Base-by-base conservation (phyloP, 2,797 vertebrate genomes). In the Scleropages formosus region DNA sequence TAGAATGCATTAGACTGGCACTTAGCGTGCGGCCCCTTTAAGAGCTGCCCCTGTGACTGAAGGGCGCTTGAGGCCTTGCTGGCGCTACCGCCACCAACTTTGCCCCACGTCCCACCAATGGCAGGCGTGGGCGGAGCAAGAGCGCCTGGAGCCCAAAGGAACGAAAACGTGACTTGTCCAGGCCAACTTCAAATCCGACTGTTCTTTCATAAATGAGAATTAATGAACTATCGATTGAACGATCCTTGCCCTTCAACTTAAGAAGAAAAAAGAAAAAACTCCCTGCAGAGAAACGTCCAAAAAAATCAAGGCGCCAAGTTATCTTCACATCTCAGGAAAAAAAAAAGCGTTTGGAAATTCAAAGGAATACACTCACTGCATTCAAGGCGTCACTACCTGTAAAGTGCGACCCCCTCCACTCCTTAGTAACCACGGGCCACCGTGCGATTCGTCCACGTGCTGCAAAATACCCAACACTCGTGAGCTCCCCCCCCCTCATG, bases 141-240 rank as follows among this genome's bases (percentile, higher is more conserved):
- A 27, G 18, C 4, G 15, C 24, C 49, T 27, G 24, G 56, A 69
- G 53, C 26, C 26, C 49, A 62, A 68, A 56, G 74, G 44, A 51
- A 60, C 44, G 62, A 53, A 77, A 75, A 62, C 73, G 78, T 81
- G 80, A 78, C 66, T 77, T 65, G 9, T 31, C 47, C 31, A 68
- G 60, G 24, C 65, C 15, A 75, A 20, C 11, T 8, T 1, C 20
- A 31, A 16, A 22, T 31, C 63, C 39, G 10, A n/a, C n/a, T n/a
- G 61, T 26, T 15, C 13, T 16, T 26, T 16, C 71, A 58, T 71
- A 51, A 71, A 71, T 58, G 24, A 58, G n/a, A 11, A 51, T 51
- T 1, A 67, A 67, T 46, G 20, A 49, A 46, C 20, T 8, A 65
- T 31, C 20, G 31, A 6, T 39, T 31, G 31, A 39, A 39, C 31